These are phyloP conservation scores for Drosophila pseudotalamancana DNA, from an alignment of 2,888 invertebrate species.

Conservation along the genomic window DNA sequence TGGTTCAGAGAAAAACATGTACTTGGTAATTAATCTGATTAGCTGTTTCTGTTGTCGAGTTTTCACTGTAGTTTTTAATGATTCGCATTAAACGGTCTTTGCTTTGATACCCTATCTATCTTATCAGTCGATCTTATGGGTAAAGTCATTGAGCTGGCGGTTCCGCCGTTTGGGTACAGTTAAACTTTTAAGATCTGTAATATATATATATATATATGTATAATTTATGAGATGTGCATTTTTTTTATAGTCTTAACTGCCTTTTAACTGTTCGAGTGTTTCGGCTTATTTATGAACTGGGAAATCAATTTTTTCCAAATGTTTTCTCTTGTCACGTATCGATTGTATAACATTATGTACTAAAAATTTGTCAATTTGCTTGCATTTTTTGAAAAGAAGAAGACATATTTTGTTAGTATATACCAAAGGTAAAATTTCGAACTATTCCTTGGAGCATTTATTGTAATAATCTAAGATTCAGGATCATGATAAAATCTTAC, in stretches of 20 bases:
- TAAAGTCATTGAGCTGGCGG: slow-evolving; percentile 21
- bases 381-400: too few species aligned
- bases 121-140: slow-evolving; percentile 24
- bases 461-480: too few species aligned
- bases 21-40: slow-evolving; percentile 1
- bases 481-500: background rate
- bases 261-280: background rate
- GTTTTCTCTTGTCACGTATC: too few species aligned
- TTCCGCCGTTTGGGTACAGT: slow-evolving; percentile 1
- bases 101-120: slow-evolving; percentile 14
- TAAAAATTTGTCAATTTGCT: too few species aligned
- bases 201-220: too few species aligned
- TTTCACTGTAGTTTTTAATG: background rate
- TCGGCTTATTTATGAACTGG: background rate
- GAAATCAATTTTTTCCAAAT: too few species aligned
- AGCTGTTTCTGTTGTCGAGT: background rate
- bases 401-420: too few species aligned
- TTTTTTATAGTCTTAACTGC: slow-evolving; percentile 1
- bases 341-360: too few species aligned
- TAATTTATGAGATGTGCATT: background rate
- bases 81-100: slow-evolving; percentile 6
- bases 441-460: too few species aligned
- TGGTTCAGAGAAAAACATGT: background rate
- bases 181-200: background rate
- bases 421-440: too few species aligned